Evolutionary conservation across 1,140 invertebrate genomes (phyloP).

Genomic region (Drosophila neocordata): DNA sequence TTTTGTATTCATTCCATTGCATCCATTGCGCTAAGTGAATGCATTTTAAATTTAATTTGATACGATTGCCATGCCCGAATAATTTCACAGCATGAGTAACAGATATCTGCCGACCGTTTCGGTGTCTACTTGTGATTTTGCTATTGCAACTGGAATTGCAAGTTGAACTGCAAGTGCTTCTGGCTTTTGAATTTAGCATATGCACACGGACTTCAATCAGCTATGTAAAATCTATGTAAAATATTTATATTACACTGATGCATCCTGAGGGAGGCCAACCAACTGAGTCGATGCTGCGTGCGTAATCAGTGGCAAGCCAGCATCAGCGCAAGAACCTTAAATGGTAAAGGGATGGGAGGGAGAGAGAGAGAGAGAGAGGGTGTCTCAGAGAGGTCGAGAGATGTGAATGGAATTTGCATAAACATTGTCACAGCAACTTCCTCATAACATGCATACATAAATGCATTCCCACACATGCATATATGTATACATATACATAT

Average conservation of each 20-base stretch:
- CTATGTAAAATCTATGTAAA: constrained; percentile 81
- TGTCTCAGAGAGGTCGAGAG: constrained; percentile 32
- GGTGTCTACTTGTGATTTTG: not conserved
- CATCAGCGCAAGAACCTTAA: constrained; percentile 7
- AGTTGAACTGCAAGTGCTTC: constrained; percentile 7
- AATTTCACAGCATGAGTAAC: constrained; percentile 48
- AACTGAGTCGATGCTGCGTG: constrained; percentile 36
- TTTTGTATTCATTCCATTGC: not conserved
- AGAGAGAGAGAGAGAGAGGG: not conserved
- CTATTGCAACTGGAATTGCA: not conserved
- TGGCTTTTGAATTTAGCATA: constrained; percentile 47
- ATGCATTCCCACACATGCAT: constrained; percentile 10
- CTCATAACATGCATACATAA: not conserved
- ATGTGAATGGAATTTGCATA: constrained; percentile 66
- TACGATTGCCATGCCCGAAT: constrained; percentile 58
- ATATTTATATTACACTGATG: constrained; percentile 77
- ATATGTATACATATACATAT: not conserved
- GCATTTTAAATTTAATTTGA: constrained; percentile 72
- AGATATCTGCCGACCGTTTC: not conserved
- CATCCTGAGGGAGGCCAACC: constrained; percentile 41
- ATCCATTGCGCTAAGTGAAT: constrained; percentile 1
- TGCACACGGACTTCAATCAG: constrained; percentile 74
- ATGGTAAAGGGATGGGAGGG: not conserved
- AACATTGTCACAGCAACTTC: constrained; percentile 47
- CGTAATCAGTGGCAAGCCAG: constrained; percentile 54